A percentile compares a stretch with the other conserved stretches of the same genome.
Evolutionary conservation across 2,113 vertebrate genomes (phyloP).

Genomic region (Crocuta crocuta): DNA sequence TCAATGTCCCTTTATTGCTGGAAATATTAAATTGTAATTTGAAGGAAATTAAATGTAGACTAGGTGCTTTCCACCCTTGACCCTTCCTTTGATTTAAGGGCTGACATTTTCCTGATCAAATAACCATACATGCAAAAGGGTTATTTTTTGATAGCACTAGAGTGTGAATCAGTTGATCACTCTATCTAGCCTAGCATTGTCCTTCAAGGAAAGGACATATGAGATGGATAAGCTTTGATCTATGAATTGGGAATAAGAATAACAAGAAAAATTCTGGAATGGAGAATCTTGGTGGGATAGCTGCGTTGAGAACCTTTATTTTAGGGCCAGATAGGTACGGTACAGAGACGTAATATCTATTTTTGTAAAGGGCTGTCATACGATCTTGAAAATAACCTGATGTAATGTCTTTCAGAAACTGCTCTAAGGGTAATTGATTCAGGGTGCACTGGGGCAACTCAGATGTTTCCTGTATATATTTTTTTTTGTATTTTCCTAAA

Average conservation of each 20-base stretch:
- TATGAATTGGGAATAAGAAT: neutral
- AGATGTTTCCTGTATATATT: neutral
- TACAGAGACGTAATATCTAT: neutral
- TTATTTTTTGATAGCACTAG: neutral
- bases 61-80: neutral
- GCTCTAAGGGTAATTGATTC: conserved; percentile 58
- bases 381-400: conserved; percentile 2
- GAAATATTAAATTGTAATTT: neutral
- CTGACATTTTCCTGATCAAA: neutral
- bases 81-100: neutral
- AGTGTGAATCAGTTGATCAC: neutral
- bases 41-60: neutral
- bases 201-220: neutral
- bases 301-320: neutral
- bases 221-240: neutral
- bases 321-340: neutral
- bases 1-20: neutral
- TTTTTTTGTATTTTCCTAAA: conserved; percentile 11
- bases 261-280: neutral
- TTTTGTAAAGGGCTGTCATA: neutral
- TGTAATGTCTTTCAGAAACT: neutral
- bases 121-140: neutral
- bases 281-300: neutral
- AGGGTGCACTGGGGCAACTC: neutral
- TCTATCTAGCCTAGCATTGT: neutral